Evolutionary conservation across 92 coral and sea anemone genomes (phyloP), one percentile per base, ranked within the genome.

Genomic region (Paragorgia papillata): DNA sequence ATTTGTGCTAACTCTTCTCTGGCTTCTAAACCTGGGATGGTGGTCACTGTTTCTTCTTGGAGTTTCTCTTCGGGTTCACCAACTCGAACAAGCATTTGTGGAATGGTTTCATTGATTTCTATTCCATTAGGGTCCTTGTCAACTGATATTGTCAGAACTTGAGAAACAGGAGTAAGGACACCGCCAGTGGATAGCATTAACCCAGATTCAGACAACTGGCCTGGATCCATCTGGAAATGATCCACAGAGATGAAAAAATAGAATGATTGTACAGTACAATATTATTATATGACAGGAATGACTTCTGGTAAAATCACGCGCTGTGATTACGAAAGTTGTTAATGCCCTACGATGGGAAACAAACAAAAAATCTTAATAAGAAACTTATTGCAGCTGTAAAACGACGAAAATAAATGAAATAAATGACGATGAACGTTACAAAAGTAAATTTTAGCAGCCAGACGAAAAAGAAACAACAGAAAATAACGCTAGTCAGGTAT

Each of bases 101-200:
- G 37, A 13, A 30, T 39, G 19, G 21, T 25, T 71, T 57, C 60
- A 24, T 46, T 25, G 27, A 60, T 25, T 17, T 69, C 76, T 2
- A 69, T 60, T 3, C 54, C 76, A 49, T 22, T 29, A 25, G 61
- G 40, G 19, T 71, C 78, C 22, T 71, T 71, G 13, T 71, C 78
- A 10, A 71, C 78, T 53, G 78, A 57, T 71, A 71, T 71, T n/a
- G 78, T 71, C 26, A 71, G 53, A 28, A 71, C 78, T 53, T 71
- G 44, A 25, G 78, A 54, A 28, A 71, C 78, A 53, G 78, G 78
- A 30, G 78, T 71, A 30, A 71, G 64, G 18, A 71, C 64, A 55
- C 64, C 78, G 31, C 48, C 39, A 58, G 62, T 58, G 33, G 78
- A 71, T 12, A 71, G 20, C 64, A 71, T 35, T 32, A 71, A 49